Evolutionary conservation across 1,140 invertebrate species (phyloP).

Genomic region (Lucilia cuprina): DNA sequence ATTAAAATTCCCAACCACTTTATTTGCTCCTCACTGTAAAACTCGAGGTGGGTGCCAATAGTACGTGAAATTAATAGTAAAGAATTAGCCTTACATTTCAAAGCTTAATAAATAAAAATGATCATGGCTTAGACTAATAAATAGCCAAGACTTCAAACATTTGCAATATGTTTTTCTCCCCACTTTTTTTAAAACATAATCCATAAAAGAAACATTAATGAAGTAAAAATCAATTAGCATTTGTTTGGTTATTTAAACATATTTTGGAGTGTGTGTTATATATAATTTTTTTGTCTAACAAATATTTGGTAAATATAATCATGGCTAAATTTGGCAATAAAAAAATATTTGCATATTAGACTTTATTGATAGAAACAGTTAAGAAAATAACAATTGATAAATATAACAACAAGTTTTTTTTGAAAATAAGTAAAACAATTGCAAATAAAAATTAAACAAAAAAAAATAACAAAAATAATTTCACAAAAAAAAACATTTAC

Average conservation of each 20-base stretch:
- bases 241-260: background rate
- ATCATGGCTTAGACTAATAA: background rate
- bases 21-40: background rate
- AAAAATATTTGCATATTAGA: background rate
- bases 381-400: background rate
- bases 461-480: background rate
- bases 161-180: background rate
- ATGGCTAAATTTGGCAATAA: background rate
- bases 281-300: background rate
- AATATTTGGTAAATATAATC: background rate
- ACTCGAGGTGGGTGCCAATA: background rate
- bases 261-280: background rate
- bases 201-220: background rate
- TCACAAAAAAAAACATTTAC: background rate
- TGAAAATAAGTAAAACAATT: background rate
- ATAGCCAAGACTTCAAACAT: background rate
- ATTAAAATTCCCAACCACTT: background rate
- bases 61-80: conserved; percentile 12
- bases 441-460: too few relatives aligned
- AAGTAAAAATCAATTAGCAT: background rate
- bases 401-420: too few relatives aligned
- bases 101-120: background rate
- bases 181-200: too few relatives aligned
- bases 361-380: background rate
- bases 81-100: background rate